A percentile compares a stretch with the other conserved stretches of the same genome.
Evolutionary conservation across 2,113 vertebrate species (phyloP).

Genomic region (Poeciliopsis prolifica): DNA sequence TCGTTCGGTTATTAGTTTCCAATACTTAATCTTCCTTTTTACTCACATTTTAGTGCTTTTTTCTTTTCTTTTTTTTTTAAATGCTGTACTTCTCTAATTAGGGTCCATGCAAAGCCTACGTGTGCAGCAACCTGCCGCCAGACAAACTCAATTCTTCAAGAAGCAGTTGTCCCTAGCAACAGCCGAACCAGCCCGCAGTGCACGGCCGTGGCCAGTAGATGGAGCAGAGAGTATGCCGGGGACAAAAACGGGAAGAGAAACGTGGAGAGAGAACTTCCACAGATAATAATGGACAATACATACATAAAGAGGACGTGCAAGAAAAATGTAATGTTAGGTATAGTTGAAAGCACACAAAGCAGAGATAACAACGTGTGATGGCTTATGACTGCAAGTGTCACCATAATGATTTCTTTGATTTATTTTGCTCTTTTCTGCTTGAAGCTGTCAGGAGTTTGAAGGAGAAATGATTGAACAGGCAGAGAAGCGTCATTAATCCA

Average conservation of each 20-base stretch:
- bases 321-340: background rate
- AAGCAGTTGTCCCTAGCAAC: conserved; percentile 63
- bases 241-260: background rate
- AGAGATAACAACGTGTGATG: background rate
- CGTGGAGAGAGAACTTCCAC: background rate
- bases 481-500: background rate
- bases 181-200: conserved; percentile 29
- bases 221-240: conserved; percentile 36
- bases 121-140: conserved; percentile 36
- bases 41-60: background rate
- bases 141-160: conserved; percentile 30
- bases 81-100: conserved; percentile 1
- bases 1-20: background rate
- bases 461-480: background rate
- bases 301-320: background rate
- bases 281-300: background rate
- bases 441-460: background rate
- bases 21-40: conserved; percentile 1
- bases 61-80: no score
- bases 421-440: background rate
- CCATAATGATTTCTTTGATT: background rate
- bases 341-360: background rate
- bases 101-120: background rate
- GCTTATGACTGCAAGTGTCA: background rate
- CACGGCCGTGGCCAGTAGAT: conserved; percentile 43